Conservation (phyloP, 1,140 invertebrate genomes). For the Dendrolimus punctatus region DNA sequence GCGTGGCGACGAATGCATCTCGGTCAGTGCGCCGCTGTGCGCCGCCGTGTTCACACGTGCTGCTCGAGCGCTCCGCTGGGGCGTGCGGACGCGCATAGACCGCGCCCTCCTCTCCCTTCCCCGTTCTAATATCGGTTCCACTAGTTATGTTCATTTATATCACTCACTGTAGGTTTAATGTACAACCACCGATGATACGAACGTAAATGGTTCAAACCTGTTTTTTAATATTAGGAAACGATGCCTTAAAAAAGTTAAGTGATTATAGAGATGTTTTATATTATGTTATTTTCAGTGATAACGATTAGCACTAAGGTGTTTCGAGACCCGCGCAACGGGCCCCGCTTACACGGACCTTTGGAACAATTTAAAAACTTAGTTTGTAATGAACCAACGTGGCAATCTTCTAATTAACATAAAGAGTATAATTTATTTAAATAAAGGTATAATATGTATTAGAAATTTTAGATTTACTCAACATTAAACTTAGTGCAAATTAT, state of each 20-base stretch:
- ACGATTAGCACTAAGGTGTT: slow-evolving; percentile 64
- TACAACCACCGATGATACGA: slow-evolving; percentile 60
- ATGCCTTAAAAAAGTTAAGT: slow-evolving; percentile 69
- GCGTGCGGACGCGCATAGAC: background rate
- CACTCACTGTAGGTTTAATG: slow-evolving; percentile 55
- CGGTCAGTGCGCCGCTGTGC: too few relatives aligned
- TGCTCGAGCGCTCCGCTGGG: too few relatives aligned
- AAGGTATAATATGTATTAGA: slow-evolving; percentile 70
- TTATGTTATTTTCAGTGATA: slow-evolving; percentile 69
- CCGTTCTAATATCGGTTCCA: slow-evolving; percentile 18
- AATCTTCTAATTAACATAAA: slow-evolving; percentile 69
- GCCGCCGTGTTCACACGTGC: too few relatives aligned
- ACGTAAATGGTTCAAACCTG: slow-evolving; percentile 45
- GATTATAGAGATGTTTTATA: slow-evolving; percentile 68
- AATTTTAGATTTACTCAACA: slow-evolving; percentile 70
- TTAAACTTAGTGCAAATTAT: slow-evolving; percentile 71
- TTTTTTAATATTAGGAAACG: slow-evolving; percentile 66
- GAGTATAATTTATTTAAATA: slow-evolving; percentile 70
- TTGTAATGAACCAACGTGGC: slow-evolving; percentile 66
- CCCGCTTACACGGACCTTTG: slow-evolving; percentile 54
- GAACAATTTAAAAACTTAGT: slow-evolving; percentile 70
- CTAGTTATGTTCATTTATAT: slow-evolving; percentile 29
- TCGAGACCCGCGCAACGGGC: slow-evolving; percentile 32
- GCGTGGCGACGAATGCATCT: too few relatives aligned
- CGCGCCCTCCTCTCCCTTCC: slow-evolving; percentile 10